A percentile compares a stretch with the other conserved stretches of the same genome.
Evolutionary conservation across 2,113 vertebrate genomes (phyloP).

Genomic region (Psephotus haematonotus): DNA sequence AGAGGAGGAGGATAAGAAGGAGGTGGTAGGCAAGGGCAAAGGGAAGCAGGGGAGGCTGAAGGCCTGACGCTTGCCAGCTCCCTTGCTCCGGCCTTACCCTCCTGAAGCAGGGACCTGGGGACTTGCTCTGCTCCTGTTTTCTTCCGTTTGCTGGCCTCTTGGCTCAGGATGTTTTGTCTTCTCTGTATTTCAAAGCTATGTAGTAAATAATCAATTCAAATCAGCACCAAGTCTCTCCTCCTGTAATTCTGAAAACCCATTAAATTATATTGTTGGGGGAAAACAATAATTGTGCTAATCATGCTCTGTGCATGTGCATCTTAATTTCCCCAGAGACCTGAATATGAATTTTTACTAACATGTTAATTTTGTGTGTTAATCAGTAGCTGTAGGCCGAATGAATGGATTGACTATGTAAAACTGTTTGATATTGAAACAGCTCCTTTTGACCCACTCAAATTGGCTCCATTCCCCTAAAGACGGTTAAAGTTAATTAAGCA

Average conservation of each 20-base stretch:
- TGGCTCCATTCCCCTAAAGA: conserved; percentile 91
- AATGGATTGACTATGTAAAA: conserved; percentile 89
- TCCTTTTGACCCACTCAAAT: conserved; percentile 91
- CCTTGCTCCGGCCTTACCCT: not conserved
- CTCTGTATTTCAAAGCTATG: conserved; percentile 79
- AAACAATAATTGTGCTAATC: conserved; percentile 92
- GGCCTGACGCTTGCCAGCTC: not conserved
- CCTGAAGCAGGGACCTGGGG: not conserved
- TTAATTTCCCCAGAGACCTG: conserved; percentile 87
- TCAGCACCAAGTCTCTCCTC: conserved; percentile 78
- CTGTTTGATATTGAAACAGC: conserved; percentile 89
- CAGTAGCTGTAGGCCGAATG: conserved; percentile 86
- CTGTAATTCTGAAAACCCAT: conserved; percentile 88
- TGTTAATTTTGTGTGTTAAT: conserved; percentile 94
- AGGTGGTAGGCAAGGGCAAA: not conserved
- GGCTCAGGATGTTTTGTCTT: conserved; percentile 65
- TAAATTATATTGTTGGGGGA: conserved; percentile 89
- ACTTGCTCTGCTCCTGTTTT: not conserved
- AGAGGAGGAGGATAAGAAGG: not conserved
- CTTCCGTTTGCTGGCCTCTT: conserved; percentile 33
- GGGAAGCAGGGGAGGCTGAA: not conserved
- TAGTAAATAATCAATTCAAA: conserved; percentile 85
- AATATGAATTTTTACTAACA: conserved; percentile 93
- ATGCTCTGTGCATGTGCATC: conserved; percentile 87
- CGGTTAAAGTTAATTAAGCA: conserved; percentile 95